These are phyloP conservation scores for Drosophila austrosaltans DNA, from an alignment of 2,888 invertebrate species.

Conservation along the genomic window DNA sequence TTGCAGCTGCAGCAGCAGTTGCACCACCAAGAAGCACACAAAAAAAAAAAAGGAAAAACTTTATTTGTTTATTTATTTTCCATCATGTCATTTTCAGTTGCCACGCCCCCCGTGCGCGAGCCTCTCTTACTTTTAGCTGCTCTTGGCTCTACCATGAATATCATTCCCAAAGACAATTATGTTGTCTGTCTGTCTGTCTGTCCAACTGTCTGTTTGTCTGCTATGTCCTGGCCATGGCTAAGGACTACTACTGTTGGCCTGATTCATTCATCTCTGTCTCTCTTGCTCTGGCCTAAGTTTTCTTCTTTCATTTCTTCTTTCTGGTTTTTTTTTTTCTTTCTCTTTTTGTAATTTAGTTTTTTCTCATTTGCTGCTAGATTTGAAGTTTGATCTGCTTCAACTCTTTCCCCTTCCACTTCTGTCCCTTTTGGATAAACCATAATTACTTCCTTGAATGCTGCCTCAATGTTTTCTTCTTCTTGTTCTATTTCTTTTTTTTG, in stretches of 20 bases:
- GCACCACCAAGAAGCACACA: constrained; percentile 10
- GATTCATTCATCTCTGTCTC: constrained; percentile 72
- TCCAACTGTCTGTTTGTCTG: no score
- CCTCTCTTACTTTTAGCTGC: background rate
- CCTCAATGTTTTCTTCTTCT: constrained; percentile 49
- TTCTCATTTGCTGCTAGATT: constrained; percentile 64
- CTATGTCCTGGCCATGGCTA: constrained; percentile 35
- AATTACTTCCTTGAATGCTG: constrained; percentile 81
- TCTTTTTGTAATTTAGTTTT: constrained; percentile 65
- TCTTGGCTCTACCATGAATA: constrained; percentile 10
- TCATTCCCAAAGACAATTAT: constrained; percentile 65
- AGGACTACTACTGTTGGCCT: constrained; percentile 37
- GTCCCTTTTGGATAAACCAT: constrained; percentile 78
- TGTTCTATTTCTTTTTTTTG: constrained; percentile 11
- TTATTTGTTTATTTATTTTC: constrained; percentile 72
- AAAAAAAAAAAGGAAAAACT: constrained; percentile 29
- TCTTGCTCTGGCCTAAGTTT: constrained; percentile 23
- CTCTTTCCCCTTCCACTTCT: constrained; percentile 19
- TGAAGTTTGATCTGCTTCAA: constrained; percentile 58
- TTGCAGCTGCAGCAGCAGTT: background rate
- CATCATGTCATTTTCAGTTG: constrained; percentile 72
- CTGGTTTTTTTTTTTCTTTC: constrained; percentile 27
- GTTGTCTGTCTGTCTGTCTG: constrained; percentile 44
- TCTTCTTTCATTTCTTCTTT: constrained; percentile 22
- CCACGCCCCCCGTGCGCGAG: background rate